Percentiles rank a stretch among this genome's conserved stretches.
These are phyloP conservation scores for Xanthia togata DNA, from an alignment of 2,888 invertebrate species.

Conservation along the genomic window DNA sequence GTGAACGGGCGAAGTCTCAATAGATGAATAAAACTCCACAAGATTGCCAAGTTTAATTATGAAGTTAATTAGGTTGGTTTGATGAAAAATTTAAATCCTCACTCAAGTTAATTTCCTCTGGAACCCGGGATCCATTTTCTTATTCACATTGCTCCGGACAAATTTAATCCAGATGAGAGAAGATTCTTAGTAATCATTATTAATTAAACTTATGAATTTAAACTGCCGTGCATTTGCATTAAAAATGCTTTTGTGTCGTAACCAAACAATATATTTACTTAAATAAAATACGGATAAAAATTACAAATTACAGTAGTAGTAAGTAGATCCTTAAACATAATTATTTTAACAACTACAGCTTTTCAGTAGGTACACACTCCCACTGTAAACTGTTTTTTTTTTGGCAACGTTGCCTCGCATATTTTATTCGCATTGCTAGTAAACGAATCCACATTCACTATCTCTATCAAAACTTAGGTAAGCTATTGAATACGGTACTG, in stretches of 20 bases:
- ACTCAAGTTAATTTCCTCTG: conserved; percentile 86
- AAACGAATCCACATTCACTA: neutral
- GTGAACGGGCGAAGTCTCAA: conserved; percentile 74
- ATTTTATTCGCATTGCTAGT: neutral
- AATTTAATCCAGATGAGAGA: conserved; percentile 78
- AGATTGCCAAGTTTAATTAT: conserved; percentile 87
- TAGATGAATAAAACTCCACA: conserved; percentile 80
- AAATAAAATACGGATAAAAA: neutral
- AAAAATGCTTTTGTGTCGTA: conserved; percentile 31
- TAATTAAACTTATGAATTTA: conserved; percentile 53
- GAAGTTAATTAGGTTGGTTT: conserved; percentile 88
- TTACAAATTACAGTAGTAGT: too few species aligned
- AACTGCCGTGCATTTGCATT: conserved; percentile 36
- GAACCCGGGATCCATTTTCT: conserved; percentile 82
- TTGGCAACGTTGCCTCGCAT: neutral
- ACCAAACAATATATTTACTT: neutral
- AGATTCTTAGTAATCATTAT: conserved; percentile 67
- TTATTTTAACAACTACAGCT: neutral
- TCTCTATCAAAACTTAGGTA: neutral
- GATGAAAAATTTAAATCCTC: conserved; percentile 88
- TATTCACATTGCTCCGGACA: conserved; percentile 79
- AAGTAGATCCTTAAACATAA: neutral
- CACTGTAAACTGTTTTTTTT: neutral
- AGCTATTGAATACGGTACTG: conserved; percentile 9
- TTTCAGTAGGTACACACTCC: neutral